Conservation (phyloP, 2,797 vertebrate species). For the Cyclopterus lumpus region DNA sequence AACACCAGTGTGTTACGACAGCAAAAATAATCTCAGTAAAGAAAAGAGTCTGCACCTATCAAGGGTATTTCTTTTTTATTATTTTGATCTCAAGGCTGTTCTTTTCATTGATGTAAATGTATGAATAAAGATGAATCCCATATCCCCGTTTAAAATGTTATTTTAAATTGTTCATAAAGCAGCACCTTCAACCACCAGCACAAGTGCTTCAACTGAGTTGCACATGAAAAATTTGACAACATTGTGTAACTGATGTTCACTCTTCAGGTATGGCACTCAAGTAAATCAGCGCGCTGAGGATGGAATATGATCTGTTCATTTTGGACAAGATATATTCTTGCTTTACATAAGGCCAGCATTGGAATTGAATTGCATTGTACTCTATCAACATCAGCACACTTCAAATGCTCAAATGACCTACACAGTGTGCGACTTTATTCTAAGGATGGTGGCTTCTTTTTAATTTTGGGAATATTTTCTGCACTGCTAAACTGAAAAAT, state of each 20-base stretch:
- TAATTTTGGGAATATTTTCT: constrained; percentile 30
- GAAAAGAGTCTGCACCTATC: constrained; percentile 69
- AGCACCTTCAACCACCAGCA: constrained; percentile 1
- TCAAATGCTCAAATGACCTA: constrained; percentile 21
- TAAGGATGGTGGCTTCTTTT: constrained; percentile 20
- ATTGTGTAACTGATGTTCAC: constrained; percentile 1
- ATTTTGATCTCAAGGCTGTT: constrained; percentile 17
- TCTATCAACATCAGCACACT: neutral
- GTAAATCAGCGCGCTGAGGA: constrained; percentile 1
- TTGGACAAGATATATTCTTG: neutral
- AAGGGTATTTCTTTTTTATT: neutral
- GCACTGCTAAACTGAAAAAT: constrained; percentile 22
- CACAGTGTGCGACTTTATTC: constrained; percentile 7
- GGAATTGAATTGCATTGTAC: neutral
- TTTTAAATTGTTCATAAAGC: constrained; percentile 3
- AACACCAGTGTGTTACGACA: neutral
- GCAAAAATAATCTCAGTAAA: neutral
- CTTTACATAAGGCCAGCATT: neutral
- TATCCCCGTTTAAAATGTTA: constrained; percentile 12
- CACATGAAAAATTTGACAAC: neutral
- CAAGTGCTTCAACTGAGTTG: neutral
- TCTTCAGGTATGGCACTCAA: neutral
- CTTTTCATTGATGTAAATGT: constrained; percentile 17
- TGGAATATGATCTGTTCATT: neutral
- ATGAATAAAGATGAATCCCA: constrained; percentile 21